Conservation (phyloP, 2,888 invertebrate genomes). For the Xiphydria camelus region DNA sequence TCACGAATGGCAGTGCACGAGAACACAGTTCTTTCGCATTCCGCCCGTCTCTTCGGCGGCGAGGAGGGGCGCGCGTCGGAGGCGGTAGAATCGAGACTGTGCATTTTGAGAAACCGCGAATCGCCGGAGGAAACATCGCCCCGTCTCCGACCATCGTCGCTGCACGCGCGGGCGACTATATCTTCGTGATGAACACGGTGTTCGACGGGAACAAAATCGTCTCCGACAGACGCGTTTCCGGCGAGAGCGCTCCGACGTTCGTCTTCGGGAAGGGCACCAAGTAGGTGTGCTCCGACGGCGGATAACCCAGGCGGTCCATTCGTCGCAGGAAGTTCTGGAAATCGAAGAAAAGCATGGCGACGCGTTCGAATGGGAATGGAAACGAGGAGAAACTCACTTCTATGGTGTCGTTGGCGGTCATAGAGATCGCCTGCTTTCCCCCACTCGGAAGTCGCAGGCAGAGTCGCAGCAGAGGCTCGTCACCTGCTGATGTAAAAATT, state of each 20-base stretch:
- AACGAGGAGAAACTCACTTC: conserved; percentile 33
- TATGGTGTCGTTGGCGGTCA: conserved; percentile 47
- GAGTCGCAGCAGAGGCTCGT: conserved; percentile 44
- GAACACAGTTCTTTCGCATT: too few relatives aligned
- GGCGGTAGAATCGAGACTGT: too few relatives aligned
- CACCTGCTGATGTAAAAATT: too few relatives aligned
- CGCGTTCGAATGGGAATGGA: neutral
- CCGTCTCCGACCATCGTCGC: too few relatives aligned
- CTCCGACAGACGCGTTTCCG: conserved; percentile 42
- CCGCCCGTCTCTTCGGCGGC: too few relatives aligned
- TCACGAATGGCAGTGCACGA: too few relatives aligned
- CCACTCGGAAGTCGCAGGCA: conserved; percentile 53
- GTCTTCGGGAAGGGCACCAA: conserved; percentile 52
- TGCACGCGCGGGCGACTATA: conserved; percentile 36
- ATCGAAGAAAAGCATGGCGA: neutral
- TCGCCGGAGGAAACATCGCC: too few relatives aligned
- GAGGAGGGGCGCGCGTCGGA: too few relatives aligned
- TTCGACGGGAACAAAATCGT: conserved; percentile 54
- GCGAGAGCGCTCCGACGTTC: conserved; percentile 47
- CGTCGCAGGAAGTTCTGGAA: conserved; percentile 45
- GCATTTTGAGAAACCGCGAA: too few relatives aligned
- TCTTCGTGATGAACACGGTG: conserved; percentile 55
- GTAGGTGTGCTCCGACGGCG: conserved; percentile 47
- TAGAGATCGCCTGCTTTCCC: conserved; percentile 48
- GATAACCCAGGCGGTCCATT: conserved; percentile 51